Conservation (phyloP, 2,113 vertebrate genomes). For the Myrmophylax atrothorax region DNA sequence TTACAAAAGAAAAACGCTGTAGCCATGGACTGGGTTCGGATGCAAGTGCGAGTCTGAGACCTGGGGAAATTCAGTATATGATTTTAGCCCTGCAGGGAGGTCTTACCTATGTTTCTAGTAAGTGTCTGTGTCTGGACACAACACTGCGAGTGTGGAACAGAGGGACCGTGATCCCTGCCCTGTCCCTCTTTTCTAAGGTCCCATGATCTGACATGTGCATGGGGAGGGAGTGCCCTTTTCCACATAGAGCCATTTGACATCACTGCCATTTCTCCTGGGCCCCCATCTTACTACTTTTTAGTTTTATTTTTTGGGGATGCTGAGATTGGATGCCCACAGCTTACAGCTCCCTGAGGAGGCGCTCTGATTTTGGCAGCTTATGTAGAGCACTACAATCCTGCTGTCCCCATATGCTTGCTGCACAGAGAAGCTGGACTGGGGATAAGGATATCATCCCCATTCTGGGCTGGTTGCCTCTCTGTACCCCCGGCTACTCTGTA, state of each 20-base stretch:
- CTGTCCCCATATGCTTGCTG: accelerated
- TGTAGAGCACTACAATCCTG: neutral
- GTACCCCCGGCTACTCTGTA: neutral
- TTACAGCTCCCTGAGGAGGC: conserved; percentile 14
- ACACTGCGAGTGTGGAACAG: neutral
- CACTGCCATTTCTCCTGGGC: neutral
- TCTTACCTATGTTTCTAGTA: neutral
- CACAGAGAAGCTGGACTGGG: neutral
- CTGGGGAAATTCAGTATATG: neutral
- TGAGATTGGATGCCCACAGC: conserved; percentile 34
- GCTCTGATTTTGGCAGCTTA: conserved; percentile 20
- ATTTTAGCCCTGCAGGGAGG: neutral
- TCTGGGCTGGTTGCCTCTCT: neutral
- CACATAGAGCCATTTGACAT: neutral
- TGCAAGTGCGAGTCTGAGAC: neutral
- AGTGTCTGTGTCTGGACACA: neutral
- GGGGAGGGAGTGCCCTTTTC: neutral
- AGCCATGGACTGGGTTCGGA: neutral
- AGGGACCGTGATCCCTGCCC: neutral
- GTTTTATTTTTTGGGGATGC: neutral
- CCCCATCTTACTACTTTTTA: neutral
- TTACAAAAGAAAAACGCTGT: neutral
- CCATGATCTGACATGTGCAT: neutral
- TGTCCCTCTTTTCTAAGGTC: neutral
- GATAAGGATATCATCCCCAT: neutral